Conservation (phyloP, 2,888 invertebrate genomes). For the Zeuzera pyrina region DNA sequence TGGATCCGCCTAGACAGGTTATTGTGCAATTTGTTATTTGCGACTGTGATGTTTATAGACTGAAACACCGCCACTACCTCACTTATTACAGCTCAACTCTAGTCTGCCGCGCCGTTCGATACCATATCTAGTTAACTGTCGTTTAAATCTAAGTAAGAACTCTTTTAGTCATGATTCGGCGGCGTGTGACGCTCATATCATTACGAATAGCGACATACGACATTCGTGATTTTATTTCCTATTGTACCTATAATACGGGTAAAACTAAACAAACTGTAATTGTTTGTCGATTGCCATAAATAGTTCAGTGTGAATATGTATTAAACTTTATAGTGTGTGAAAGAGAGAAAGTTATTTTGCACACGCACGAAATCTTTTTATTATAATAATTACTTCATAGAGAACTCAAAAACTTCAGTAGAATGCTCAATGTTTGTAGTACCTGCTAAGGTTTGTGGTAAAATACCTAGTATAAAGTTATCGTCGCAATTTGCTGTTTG, state of each 20-base stretch:
- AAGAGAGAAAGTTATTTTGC: constrained; percentile 45
- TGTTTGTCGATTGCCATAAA: constrained; percentile 61
- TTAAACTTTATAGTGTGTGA: constrained; percentile 48
- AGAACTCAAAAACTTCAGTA: constrained; percentile 44
- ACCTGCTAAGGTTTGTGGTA: constrained; percentile 31
- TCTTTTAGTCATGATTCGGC: constrained; percentile 16
- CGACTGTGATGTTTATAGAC: constrained; percentile 81
- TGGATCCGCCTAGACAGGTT: constrained; percentile 54
- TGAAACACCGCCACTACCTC: constrained; percentile 74
- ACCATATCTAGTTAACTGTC: background rate
- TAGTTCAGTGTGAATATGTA: constrained; percentile 52
- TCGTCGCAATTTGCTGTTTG: constrained; percentile 33
- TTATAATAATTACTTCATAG: constrained; percentile 37
- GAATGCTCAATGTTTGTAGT: constrained; percentile 61
- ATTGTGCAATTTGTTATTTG: constrained; percentile 72
- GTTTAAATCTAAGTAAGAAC: background rate
- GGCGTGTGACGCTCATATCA: constrained; percentile 42
- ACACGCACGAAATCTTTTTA: constrained; percentile 61
- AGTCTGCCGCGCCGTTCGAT: constrained; percentile 55
- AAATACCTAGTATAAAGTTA: constrained; percentile 22
- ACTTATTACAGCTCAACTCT: constrained; percentile 64
- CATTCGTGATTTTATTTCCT: constrained; percentile 31
- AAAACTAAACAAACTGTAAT: constrained; percentile 44
- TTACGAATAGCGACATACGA: constrained; percentile 44
- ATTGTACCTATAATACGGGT: constrained; percentile 50